Conservation (phyloP, 2,888 invertebrate species). For the Zonitis immaculata region DNA sequence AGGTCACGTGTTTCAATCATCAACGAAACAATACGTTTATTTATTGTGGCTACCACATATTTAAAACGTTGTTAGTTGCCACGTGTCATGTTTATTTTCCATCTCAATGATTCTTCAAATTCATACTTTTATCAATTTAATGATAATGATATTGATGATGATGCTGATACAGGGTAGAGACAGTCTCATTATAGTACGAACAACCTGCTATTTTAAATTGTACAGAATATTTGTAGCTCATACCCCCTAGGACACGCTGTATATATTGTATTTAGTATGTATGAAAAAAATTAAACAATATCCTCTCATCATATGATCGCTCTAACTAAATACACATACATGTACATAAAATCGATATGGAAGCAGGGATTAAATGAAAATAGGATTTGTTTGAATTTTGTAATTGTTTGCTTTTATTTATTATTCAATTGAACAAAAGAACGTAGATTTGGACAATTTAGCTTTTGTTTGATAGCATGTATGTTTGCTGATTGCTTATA, state of each 20-base stretch:
- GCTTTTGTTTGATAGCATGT: constrained; percentile 5
- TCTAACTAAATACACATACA: too few species aligned
- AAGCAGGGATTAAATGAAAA: not conserved
- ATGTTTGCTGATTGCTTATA: constrained; percentile 10
- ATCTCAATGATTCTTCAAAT: not conserved
- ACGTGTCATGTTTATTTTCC: constrained; percentile 12
- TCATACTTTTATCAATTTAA: not conserved
- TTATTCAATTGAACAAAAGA: constrained; percentile 8
- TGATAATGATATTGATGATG: not conserved
- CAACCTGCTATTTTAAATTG: too few species aligned
- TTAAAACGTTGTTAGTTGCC: constrained; percentile 16
- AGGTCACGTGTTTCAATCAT: constrained; percentile 15
- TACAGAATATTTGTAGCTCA: too few species aligned
- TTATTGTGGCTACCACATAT: constrained; percentile 14
- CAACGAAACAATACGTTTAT: constrained; percentile 18
- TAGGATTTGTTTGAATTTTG: constrained; percentile 8
- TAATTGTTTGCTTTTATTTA: constrained; percentile 12
- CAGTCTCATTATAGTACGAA: too few species aligned
- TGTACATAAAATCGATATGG: not conserved
- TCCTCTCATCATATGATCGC: too few species aligned
- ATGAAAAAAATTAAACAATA: too few species aligned
- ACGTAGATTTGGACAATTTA: constrained; percentile 1
- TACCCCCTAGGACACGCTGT: too few species aligned
- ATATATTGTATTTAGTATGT: too few species aligned
- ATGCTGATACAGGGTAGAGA: too few species aligned